Evolutionary conservation across 2,113 vertebrate genomes (phyloP).

Genomic region (Regulus satrapa): DNA sequence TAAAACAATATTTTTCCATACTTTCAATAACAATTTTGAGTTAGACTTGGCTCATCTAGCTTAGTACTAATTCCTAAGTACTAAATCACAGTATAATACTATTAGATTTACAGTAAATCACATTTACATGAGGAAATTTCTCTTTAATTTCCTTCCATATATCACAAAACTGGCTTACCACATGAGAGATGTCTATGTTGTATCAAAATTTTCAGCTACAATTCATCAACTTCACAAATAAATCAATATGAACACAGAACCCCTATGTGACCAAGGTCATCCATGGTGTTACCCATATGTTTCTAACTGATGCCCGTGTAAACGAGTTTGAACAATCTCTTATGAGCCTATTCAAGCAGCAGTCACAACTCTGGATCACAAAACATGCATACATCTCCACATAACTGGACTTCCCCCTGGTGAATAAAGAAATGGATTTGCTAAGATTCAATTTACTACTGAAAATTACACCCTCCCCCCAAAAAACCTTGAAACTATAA

Average conservation of each 20-base stretch:
- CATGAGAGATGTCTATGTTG: background rate
- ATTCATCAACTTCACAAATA: background rate
- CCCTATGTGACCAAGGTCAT: background rate
- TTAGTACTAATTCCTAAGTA: background rate
- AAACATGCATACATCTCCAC: background rate
- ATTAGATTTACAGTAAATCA: background rate
- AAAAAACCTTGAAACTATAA: background rate
- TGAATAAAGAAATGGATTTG: background rate
- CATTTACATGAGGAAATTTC: background rate
- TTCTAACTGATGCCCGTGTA: background rate
- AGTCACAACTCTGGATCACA: background rate
- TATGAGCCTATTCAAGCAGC: background rate
- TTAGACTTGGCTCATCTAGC: background rate
- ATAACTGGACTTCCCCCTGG: background rate
- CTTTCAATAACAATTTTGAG: background rate
- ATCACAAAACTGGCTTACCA: background rate
- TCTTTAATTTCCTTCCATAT: background rate
- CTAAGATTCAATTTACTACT: background rate
- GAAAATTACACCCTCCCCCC: background rate
- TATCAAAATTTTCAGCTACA: background rate
- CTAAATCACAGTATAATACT: background rate
- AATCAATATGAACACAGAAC: background rate
- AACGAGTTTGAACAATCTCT: background rate
- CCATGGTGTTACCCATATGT: accelerated
- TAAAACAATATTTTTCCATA: background rate